A percentile compares a stretch with the other conserved stretches of the same genome.
These are phyloP conservation scores for Grammomys surdaster DNA, from an alignment of 2,113 vertebrate genomes.

Conservation along the genomic window DNA sequence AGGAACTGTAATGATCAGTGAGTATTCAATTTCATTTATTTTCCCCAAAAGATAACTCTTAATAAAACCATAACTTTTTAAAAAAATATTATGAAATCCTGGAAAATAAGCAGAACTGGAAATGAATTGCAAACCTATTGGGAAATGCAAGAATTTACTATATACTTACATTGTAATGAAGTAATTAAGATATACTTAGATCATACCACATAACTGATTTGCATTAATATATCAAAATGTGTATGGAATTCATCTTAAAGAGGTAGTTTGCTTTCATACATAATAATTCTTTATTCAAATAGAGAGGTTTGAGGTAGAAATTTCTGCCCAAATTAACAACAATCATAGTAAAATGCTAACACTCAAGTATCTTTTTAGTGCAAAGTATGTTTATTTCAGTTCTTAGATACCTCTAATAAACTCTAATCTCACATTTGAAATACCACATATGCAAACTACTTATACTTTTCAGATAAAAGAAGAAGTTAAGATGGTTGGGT, in stretches of 20 bases:
- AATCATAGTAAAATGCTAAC: not conserved
- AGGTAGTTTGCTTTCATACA: not conserved
- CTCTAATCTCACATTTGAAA: not conserved
- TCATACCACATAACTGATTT: not conserved
- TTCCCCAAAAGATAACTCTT: not conserved
- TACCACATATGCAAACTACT: not conserved
- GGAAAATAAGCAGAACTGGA: not conserved
- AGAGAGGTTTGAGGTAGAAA: not conserved
- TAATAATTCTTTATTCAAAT: not conserved
- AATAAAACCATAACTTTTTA: constrained; percentile 1
- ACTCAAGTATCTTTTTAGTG: not conserved
- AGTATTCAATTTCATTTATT: constrained; percentile 23
- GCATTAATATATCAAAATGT: not conserved
- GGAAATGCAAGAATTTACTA: not conserved
- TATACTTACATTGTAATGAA: no score
- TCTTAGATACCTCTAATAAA: not conserved
- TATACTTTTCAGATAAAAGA: not conserved
- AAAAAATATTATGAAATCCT: not conserved
- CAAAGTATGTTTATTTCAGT: not conserved
- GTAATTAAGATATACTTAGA: not conserved
- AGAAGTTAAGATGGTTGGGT: no score
- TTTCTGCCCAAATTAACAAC: not conserved
- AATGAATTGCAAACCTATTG: not conserved
- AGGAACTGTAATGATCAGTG: not conserved
- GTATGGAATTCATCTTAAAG: not conserved